These are phyloP conservation scores for Tenebrio molitor DNA, from an alignment of 1,140 invertebrate species.

Conservation along the genomic window DNA sequence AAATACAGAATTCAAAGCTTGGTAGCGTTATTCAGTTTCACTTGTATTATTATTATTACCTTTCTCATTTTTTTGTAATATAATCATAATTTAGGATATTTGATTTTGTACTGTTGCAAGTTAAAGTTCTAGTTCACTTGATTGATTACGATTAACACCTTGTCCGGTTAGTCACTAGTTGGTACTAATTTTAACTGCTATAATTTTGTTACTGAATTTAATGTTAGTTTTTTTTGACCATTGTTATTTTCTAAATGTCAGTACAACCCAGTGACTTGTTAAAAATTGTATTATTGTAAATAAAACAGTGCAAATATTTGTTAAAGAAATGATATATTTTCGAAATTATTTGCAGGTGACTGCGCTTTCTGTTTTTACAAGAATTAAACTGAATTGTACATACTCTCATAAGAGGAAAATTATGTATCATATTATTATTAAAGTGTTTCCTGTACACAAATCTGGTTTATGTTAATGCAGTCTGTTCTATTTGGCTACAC, in stretches of 20 bases:
- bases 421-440: constrained; percentile 37
- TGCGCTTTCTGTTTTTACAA: constrained; percentile 9
- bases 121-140: constrained; percentile 22
- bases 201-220: constrained; percentile 23
- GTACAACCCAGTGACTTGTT: constrained; percentile 38
- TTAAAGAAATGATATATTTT: constrained; percentile 28
- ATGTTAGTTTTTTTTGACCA: not conserved
- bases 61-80: constrained; percentile 42
- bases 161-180: constrained; percentile 24
- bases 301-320: constrained; percentile 33
- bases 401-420: constrained; percentile 28
- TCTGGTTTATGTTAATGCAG: not conserved
- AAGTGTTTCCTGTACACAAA: constrained; percentile 23
- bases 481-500: not conserved
- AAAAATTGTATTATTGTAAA: constrained; percentile 28
- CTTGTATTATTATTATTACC: constrained; percentile 13
- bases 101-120: constrained; percentile 44
- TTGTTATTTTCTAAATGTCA: constrained; percentile 23
- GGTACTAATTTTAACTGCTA: constrained; percentile 16
- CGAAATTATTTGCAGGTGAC: constrained; percentile 15
- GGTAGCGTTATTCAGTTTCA: constrained; percentile 18
- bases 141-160: not conserved
- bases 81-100: constrained; percentile 41
- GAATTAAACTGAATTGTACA: constrained; percentile 25
- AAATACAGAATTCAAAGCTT: constrained; percentile 57